These are phyloP conservation scores for Lacerta agilis DNA, from an alignment of 2,797 vertebrate genomes.

Conservation along the genomic window DNA sequence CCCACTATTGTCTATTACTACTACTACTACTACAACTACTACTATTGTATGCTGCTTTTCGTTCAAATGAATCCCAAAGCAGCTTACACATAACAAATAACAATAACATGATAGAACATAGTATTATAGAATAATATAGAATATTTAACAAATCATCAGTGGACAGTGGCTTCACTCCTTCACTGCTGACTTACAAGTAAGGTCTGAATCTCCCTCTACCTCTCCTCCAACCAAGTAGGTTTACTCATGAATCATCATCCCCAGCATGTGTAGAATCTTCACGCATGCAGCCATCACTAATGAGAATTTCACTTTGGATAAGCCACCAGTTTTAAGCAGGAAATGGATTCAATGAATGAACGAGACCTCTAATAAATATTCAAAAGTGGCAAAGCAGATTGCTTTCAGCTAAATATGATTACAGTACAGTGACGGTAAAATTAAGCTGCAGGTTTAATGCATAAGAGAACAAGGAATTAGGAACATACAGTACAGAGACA, in stretches of 20 bases:
- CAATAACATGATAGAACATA: too few relatives aligned
- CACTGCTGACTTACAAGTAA: background rate
- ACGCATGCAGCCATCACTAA: background rate
- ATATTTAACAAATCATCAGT: too few relatives aligned
- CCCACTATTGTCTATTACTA: too few relatives aligned
- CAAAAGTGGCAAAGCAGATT: constrained; percentile 62
- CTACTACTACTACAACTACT: too few relatives aligned
- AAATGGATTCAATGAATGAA: constrained; percentile 62
- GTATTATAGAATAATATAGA: too few relatives aligned
- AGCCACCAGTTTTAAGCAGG: rapidly evolving
- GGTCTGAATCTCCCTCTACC: background rate
- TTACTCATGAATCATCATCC: background rate
- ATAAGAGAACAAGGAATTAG: constrained; percentile 75
- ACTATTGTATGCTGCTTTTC: too few relatives aligned
- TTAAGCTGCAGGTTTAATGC: constrained; percentile 75
- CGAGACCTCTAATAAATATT: constrained; percentile 77
- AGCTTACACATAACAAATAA: too few relatives aligned
- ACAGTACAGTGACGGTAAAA: constrained; percentile 73
- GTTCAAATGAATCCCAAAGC: too few relatives aligned
- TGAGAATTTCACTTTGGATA: background rate
- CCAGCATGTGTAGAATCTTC: background rate
- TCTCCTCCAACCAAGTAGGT: background rate
- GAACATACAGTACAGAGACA: constrained; percentile 77
- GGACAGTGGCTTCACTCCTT: too few relatives aligned
- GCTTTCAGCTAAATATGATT: constrained; percentile 79